phyloP scores from a whole-genome alignment of 2,113 vertebrate genomes.

The Engystomops pustulosus region DNA sequence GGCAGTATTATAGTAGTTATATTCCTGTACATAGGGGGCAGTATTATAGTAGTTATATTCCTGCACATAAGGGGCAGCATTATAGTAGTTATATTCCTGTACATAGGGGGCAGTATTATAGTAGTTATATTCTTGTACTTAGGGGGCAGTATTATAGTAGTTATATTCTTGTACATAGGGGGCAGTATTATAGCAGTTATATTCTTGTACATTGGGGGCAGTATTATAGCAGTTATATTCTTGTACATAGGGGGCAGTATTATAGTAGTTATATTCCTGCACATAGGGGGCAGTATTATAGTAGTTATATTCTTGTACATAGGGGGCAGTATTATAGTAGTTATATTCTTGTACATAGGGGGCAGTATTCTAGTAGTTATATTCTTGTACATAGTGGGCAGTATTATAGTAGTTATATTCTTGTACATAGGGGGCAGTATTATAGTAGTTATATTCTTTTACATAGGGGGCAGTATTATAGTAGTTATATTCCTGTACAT shows the following conservation, averaged over 20 bases:
- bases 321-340: background rate
- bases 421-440: background rate
- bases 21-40: background rate
- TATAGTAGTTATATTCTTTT: background rate
- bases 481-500: slow-evolving; percentile 3
- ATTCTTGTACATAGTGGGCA: background rate
- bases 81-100: slow-evolving; percentile 1
- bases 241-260: background rate
- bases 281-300: background rate
- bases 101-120: slow-evolving; percentile 12
- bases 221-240: slow-evolving; percentile 2
- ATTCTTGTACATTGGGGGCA: background rate
- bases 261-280: slow-evolving; percentile 9
- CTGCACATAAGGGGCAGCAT: background rate
- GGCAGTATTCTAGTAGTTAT: slow-evolving; percentile 7
- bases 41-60: slow-evolving; percentile 12
- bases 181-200: slow-evolving; percentile 11
- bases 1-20: slow-evolving; percentile 6
- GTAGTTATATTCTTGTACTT: background rate
- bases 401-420: slow-evolving; percentile 19
- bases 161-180: slow-evolving; percentile 1
- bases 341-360: background rate
- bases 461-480: background rate
- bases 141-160: slow-evolving; percentile 1
- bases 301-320: slow-evolving; percentile 5